phyloP scores from a whole-genome alignment of 2,113 vertebrate genomes.

The Tyto alba region DNA sequence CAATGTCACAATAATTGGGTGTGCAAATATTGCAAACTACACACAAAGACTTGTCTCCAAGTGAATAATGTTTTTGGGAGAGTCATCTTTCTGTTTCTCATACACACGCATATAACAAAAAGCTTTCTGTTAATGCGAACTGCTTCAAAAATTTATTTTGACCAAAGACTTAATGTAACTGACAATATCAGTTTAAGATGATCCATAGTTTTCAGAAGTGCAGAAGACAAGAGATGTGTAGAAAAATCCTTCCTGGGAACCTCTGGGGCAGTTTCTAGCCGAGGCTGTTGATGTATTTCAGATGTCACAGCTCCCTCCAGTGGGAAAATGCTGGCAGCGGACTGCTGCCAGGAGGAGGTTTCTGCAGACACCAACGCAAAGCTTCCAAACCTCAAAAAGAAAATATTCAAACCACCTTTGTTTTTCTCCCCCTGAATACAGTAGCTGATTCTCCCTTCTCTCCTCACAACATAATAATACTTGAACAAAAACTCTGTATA shows the following conservation, averaged over 20 bases:
- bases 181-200: neutral
- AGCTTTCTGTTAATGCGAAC: neutral
- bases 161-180: neutral
- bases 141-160: neutral
- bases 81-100: neutral
- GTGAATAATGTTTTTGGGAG: neutral
- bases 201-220: neutral
- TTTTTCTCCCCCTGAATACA: no score
- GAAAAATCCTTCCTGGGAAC: neutral
- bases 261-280: neutral
- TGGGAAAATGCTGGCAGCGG: neutral
- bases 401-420: neutral
- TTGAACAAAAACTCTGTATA: neutral
- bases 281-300: neutral
- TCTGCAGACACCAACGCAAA: neutral
- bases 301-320: slow-evolving; percentile 56
- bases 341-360: neutral
- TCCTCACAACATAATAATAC: neutral
- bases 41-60: neutral
- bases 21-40: neutral
- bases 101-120: accelerated
- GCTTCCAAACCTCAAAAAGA: neutral
- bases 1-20: neutral
- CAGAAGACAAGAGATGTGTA: neutral
- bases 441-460: neutral